phyloP scores from a whole-genome alignment of 92 coral and sea anemone species.

The Montipora capitata region DNA sequence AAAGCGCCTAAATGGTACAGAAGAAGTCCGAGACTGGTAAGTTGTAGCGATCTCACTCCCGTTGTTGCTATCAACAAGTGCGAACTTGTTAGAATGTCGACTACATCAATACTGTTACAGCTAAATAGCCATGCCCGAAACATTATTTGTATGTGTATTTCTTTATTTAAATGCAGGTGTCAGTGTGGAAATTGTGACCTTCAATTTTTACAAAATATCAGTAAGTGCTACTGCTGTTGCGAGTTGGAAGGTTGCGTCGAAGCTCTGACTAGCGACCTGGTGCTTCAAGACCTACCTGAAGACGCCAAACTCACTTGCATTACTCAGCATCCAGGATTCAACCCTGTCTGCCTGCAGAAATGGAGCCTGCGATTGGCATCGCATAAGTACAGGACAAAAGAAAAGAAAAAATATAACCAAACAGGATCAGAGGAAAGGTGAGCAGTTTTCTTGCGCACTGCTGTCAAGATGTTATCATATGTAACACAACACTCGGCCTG shows the following conservation, averaged over 20 bases:
- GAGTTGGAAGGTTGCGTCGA: slow-evolving; percentile 28
- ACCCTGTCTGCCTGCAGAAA: slow-evolving; percentile 74
- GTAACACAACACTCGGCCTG: no score
- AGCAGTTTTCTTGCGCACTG: not conserved
- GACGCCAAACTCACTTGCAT: no score
- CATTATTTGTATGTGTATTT: not conserved
- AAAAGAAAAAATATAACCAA: slow-evolving; percentile 26
- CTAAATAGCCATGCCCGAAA: not conserved
- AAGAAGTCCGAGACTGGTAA: no score
- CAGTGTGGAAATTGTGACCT: slow-evolving; percentile 55
- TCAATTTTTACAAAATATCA: slow-evolving; percentile 42
- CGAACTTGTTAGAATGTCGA: no score
- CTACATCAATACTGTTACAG: no score
- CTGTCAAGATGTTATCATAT: not conserved
- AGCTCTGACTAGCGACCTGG: no score
- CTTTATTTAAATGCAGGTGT: slow-evolving; percentile 43
- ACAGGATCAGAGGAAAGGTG: slow-evolving; percentile 64
- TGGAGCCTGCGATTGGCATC: slow-evolving; percentile 77
- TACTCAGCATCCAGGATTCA: slow-evolving; percentile 47
- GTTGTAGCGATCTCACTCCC: no score
- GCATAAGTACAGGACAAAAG: slow-evolving; percentile 42
- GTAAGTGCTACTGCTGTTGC: slow-evolving; percentile 67
- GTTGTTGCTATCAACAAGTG: no score
- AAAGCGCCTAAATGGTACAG: no score
- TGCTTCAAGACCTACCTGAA: no score